Evolutionary conservation across 1,140 invertebrate genomes (phyloP), one percentile per base, ranked within the genome.

Genomic region (Drosophila serrata): DNA sequence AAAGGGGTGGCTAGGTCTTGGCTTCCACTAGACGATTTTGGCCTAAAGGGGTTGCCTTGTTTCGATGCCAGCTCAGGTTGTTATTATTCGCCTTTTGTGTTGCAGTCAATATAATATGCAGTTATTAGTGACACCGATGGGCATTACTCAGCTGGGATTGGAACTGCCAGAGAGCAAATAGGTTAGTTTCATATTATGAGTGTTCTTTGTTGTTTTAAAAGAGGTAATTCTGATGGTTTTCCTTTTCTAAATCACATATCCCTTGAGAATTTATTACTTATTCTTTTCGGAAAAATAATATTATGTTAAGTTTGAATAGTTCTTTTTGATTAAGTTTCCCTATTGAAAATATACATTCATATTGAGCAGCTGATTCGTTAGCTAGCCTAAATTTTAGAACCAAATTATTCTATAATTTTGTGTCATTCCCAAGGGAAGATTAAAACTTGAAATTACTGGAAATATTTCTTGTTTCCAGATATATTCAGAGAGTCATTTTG

Each of bases 91-190:
- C 17, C 4, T n/a, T n/a, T 64, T 70, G 42, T 62, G 37, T 72
- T 51, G 75, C 82, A 86, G 79, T 88, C 84, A 88, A 88, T 86
- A 88, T 82, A 86, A 79, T 82, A 76, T 81, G 57, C 79, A 72
- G 65, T 79, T 82, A 88, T 88, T 82, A 79, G 79, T 82, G 82
- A 88, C 82, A 87, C 82, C 82, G 57, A 74, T 63, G 63, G 58
- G 61, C 48, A 79, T 64, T 76, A 61, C 72, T 43, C n/a, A 45
- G 35, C 61, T 17, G 43, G 39, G 22, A 51, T 70, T 72, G 17
- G n/a, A 42, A 22, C 19, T 22, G 46, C 51, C 59, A 13, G 60
- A 57, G 74, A 65, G 72, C 78, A 74, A 62, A 73, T 39, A 31
- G 37, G 57, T 59, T 51, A 79, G 46, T 29, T 22, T 42, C 42